A percentile compares a stretch with the other conserved stretches of the same genome.
phyloP scores from a whole-genome alignment of 2,888 invertebrate genomes.

The Antitype chi region DNA sequence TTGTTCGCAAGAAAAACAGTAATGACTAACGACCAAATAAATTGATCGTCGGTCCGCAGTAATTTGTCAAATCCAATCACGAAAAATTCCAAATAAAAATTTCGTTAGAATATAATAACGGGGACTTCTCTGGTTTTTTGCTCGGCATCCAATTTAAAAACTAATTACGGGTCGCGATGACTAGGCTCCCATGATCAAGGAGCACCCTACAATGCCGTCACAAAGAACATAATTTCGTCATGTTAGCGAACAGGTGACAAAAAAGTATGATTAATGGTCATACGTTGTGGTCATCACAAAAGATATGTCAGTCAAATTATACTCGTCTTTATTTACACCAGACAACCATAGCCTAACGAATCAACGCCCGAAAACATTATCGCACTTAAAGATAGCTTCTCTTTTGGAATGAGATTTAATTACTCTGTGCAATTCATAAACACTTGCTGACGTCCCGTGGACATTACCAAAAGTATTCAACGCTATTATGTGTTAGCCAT shows the following conservation, averaged over 20 bases:
- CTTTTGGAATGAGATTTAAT: slow-evolving; percentile 33
- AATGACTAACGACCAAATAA: slow-evolving; percentile 80
- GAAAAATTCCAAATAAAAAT: slow-evolving; percentile 80
- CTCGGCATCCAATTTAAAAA: slow-evolving; percentile 88
- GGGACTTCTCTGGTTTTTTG: slow-evolving; percentile 86
- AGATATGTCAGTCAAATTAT: slow-evolving; percentile 80
- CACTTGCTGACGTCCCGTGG: slow-evolving; percentile 66
- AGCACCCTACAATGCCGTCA: slow-evolving; percentile 82
- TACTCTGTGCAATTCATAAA: slow-evolving; percentile 56
- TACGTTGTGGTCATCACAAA: slow-evolving; percentile 79
- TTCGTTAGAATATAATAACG: slow-evolving; percentile 86
- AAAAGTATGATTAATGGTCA: slow-evolving; percentile 88
- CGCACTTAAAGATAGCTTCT: slow-evolving; percentile 12
- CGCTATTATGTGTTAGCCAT: slow-evolving; percentile 80
- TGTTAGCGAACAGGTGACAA: slow-evolving; percentile 87
- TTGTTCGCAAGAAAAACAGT: slow-evolving; percentile 72
- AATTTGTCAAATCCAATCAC: slow-evolving; percentile 89
- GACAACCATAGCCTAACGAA: slow-evolving; percentile 69
- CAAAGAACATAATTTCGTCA: slow-evolving; percentile 88
- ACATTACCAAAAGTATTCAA: slow-evolving; percentile 73
- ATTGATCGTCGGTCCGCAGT: slow-evolving; percentile 78
- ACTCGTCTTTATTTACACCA: slow-evolving; percentile 73
- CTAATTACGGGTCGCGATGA: slow-evolving; percentile 88
- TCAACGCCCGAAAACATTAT: slow-evolving; percentile 51
- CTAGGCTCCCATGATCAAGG: slow-evolving; percentile 84